These are phyloP conservation scores for Sitophilus oryzae DNA, from an alignment of 1,140 invertebrate genomes.

Conservation along the genomic window DNA sequence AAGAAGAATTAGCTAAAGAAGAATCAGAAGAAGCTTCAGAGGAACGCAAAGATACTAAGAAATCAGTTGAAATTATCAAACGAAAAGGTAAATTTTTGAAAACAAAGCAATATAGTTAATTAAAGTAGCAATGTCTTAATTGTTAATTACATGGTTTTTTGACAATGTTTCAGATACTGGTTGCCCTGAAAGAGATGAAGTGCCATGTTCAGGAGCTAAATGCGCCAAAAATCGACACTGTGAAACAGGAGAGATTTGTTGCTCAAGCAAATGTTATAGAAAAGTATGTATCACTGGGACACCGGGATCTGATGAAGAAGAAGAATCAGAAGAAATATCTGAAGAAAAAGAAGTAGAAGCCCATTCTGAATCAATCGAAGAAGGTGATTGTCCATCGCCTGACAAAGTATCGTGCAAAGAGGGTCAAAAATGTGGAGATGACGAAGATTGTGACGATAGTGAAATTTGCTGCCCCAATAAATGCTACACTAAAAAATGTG, in stretches of 20 bases:
- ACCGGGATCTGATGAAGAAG: constrained; percentile 33
- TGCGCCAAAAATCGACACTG: constrained; percentile 16
- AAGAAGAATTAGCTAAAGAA: constrained; percentile 29
- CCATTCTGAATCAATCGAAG: constrained; percentile 22
- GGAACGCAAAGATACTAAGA: constrained; percentile 26
- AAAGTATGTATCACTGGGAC: constrained; percentile 18
- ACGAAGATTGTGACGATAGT: constrained; percentile 5
- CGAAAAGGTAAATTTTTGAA: constrained; percentile 3
- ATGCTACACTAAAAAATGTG: constrained; percentile 20
- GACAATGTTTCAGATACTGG: constrained; percentile 14
- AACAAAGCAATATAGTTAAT: constrained; percentile 2
- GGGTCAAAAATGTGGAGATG: constrained; percentile 17
- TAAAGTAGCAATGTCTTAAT: background rate
- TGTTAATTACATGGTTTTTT: no score
- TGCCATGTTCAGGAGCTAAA: constrained; percentile 23
- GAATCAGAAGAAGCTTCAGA: constrained; percentile 45
- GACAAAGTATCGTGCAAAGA: constrained; percentile 18
- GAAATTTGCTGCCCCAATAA: constrained; percentile 22
- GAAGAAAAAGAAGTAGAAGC: constrained; percentile 29
- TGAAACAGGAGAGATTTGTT: constrained; percentile 20
- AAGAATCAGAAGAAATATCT: constrained; percentile 35
- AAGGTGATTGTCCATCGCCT: constrained; percentile 12
- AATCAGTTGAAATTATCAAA: background rate
- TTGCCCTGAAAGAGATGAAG: constrained; percentile 30
- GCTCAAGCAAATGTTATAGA: constrained; percentile 22